Base-by-base conservation (phyloP, 2,797 vertebrate genomes). In the Syngnathus rostellatus region DNA sequence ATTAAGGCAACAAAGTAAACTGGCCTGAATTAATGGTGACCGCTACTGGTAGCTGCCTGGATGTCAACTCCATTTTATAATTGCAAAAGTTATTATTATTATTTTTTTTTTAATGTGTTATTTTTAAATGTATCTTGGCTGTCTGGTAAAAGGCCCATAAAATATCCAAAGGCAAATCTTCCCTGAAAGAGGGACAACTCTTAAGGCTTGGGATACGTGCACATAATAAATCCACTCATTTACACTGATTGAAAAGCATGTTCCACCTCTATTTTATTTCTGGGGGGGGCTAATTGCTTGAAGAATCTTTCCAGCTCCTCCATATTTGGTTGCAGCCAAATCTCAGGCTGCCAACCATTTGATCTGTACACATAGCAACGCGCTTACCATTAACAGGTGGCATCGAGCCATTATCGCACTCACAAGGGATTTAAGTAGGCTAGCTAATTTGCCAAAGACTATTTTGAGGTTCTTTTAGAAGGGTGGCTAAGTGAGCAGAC, bases 351-450 rank as follows among this genome's bases (percentile, higher is more conserved):
- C 66, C 67, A 71, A 62, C 43, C 43, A 66, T 68, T 67, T 74
- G 48, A 67, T 80, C 66, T 58, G 43, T 45, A 51, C 63, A 66
- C 55, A 64, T 8, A 66, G 54, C 55, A 31, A 4, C 40, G 58
- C 23, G 60, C 31, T 73, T 67, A 63, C 50, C 66, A 72, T 76
- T 68, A 74, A 67, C 55, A 73, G 17, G 46, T 17, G 31, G 64
- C 64, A 68, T 46, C 46, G 51, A 69, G 4, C 19, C 40, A 64
- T 77, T 63, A 73, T 68, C 64, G 62, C 55, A 58, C 64, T 53
- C 39, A 76, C 31, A 63, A 21, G 45, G n/a, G 63, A 62, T 68
- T 72, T 72, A 70, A 76, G 65, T 70, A 55, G 65, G 21, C 6
- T 19, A 6, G n/a, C 53, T 76, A 66, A 73, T 69, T 68, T 71